Evolutionary conservation across 2,113 vertebrate species (phyloP), one percentile per base, ranked within the genome.

Genomic region (Varanus salvator): DNA sequence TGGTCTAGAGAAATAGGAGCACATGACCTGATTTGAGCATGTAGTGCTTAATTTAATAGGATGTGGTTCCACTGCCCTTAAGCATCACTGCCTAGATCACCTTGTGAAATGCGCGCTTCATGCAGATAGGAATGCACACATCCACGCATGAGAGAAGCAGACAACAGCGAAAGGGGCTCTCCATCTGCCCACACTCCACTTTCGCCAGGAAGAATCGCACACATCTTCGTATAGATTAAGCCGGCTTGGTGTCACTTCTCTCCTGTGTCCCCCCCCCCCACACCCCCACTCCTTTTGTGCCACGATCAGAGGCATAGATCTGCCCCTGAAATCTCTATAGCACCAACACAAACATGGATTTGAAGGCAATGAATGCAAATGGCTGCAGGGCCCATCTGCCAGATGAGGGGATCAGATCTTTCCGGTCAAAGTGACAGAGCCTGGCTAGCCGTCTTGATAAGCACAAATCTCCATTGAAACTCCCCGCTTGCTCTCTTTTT

Each of bases 381-480:
- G 98, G 97, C 97, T 97, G 98, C 98, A 97, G 97, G 97, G 98
- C 98, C 99, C 99, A 99, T 99, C 98, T 99, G 99, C 98, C 98
- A 97, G 97, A 96, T 96, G 97, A 98, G 97, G 97, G 97, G 97
- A 98, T 99, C 98, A 99, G 98, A 99, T 99, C 98, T 98, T 98
- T 96, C 95, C 97, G 96, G 98, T 98, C 97, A 97, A 97, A 97
- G 97, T 96, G 96, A 95, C 97, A 97, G 97, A 31, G 72, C 90
- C 90, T 88, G 75, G 88, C 94, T 95, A 95, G 92, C 94, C 93
- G 88, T 80, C 91, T 96, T 95, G 83, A 94, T 93, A 95, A 95
- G 17, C 91, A 57, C 84, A 86, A 84, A 87, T 75, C 91, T 83
- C 91, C 31, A 38, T 91, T 90, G 88, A 94, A 93, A 95, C 92